phyloP scores from a whole-genome alignment of 2,888 invertebrate genomes.

The Agelastica alni region DNA sequence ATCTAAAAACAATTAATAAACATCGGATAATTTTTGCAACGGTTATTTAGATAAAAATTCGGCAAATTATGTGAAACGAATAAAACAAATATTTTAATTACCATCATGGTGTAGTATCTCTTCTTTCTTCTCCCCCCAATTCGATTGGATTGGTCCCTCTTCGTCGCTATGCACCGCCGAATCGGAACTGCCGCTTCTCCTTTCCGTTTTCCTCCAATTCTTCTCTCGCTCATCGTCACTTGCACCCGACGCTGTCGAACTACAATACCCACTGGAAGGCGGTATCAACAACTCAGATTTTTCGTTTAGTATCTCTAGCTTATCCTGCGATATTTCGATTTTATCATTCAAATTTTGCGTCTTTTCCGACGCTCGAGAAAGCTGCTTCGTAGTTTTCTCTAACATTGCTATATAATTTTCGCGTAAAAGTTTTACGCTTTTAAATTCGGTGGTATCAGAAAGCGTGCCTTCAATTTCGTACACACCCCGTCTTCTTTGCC shows the following conservation, averaged over 20 bases:
- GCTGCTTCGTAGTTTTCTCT: conserved; percentile 44
- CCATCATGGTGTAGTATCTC: conserved; percentile 26
- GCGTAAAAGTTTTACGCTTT: conserved; percentile 50
- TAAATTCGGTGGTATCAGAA: conserved; percentile 40
- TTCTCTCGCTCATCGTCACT: conserved; percentile 53
- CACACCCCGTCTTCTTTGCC: conserved; percentile 51
- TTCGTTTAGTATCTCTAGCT: conserved; percentile 13
- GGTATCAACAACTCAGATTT: conserved; percentile 43
- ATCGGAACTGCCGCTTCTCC: conserved; percentile 59
- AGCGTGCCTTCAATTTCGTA: conserved; percentile 40
- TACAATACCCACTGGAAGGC: conserved; percentile 53
- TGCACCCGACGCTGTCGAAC: conserved; percentile 49
- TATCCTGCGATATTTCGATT: conserved; percentile 1
- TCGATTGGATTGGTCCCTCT: conserved; percentile 44
- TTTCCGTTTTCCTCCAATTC: conserved; percentile 44
- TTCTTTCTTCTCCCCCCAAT: conserved; percentile 42
- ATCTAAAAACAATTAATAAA: too few relatives aligned
- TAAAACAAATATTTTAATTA: too few relatives aligned
- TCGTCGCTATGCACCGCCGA: conserved; percentile 61
- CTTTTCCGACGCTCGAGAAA: conserved; percentile 15
- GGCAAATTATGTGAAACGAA: too few relatives aligned
- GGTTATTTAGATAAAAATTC: too few relatives aligned
- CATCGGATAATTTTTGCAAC: too few relatives aligned
- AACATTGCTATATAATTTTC: conserved; percentile 50
- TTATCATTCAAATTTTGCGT: neutral